These are phyloP conservation scores for Oscheius sp. DNA, from an alignment of 2,888 invertebrate genomes.

Conservation along the genomic window DNA sequence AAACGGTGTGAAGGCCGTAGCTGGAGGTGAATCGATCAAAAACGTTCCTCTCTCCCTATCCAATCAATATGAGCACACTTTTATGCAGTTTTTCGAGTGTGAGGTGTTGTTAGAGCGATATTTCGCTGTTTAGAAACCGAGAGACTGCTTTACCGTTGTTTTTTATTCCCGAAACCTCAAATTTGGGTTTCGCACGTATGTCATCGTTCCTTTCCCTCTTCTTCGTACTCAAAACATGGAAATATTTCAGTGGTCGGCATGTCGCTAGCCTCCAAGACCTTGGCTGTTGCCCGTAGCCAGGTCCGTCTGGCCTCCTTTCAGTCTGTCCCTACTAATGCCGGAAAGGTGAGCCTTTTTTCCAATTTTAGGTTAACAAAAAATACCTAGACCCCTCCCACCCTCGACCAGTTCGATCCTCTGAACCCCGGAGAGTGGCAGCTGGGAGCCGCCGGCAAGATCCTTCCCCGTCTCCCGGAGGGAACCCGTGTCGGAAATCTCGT, in stretches of 20 bases:
- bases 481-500: slow-evolving; percentile 69
- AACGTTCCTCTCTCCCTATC: too few species aligned
- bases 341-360: slow-evolving; percentile 43
- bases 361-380: background rate
- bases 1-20: too few species aligned
- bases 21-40: too few species aligned
- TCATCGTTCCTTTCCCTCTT: background rate
- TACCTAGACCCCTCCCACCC: slow-evolving; percentile 61
- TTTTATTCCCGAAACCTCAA: too few species aligned
- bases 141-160: too few species aligned
- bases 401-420: slow-evolving; percentile 71
- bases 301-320: slow-evolving; percentile 61
- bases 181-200: too few species aligned
- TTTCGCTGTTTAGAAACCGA: too few species aligned
- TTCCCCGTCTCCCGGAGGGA: slow-evolving; percentile 72
- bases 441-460: slow-evolving; percentile 69
- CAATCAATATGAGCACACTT: too few species aligned
- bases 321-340: slow-evolving; percentile 64
- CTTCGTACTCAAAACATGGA: background rate
- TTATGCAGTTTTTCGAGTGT: too few species aligned
- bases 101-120: too few species aligned
- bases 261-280: slow-evolving; percentile 44
- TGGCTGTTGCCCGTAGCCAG: slow-evolving; percentile 56
- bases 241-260: slow-evolving; percentile 24
- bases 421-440: slow-evolving; percentile 71